These are phyloP conservation scores for Chalcis sispes DNA, from an alignment of 2,888 invertebrate genomes.

Conservation along the genomic window DNA sequence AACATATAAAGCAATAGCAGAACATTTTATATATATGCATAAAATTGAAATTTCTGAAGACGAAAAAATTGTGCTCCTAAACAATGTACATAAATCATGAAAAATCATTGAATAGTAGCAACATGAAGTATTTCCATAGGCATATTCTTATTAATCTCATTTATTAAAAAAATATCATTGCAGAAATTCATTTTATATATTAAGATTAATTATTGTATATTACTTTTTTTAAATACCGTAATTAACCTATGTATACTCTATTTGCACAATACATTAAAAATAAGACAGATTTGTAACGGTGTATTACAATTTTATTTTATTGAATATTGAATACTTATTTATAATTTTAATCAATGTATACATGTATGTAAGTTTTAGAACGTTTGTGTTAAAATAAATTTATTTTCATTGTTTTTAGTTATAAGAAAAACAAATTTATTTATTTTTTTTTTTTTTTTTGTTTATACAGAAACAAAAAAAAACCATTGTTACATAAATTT, in stretches of 20 bases:
- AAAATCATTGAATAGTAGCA: constrained; percentile 58
- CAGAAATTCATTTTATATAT: constrained; percentile 65
- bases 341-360: constrained; percentile 35
- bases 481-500: too few species aligned
- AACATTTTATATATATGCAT: constrained; percentile 24
- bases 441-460: constrained; percentile 2
- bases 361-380: constrained; percentile 40
- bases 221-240: constrained; percentile 53
- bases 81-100: constrained; percentile 59
- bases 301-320: constrained; percentile 46
- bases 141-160: constrained; percentile 67
- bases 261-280: constrained; percentile 51
- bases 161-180: constrained; percentile 68
- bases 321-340: constrained; percentile 13
- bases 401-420: constrained; percentile 26
- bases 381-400: constrained; percentile 40
- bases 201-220: constrained; percentile 69
- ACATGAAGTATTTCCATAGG: constrained; percentile 67
- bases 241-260: constrained; percentile 52
- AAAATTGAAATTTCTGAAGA: constrained; percentile 46
- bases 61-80: constrained; percentile 56
- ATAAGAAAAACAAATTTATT: neutral
- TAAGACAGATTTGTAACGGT: constrained; percentile 42
- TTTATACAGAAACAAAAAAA: too few species aligned
- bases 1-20: too few species aligned